phyloP scores from a whole-genome alignment of 2,113 vertebrate genomes.

The Crotalus tigris region DNA sequence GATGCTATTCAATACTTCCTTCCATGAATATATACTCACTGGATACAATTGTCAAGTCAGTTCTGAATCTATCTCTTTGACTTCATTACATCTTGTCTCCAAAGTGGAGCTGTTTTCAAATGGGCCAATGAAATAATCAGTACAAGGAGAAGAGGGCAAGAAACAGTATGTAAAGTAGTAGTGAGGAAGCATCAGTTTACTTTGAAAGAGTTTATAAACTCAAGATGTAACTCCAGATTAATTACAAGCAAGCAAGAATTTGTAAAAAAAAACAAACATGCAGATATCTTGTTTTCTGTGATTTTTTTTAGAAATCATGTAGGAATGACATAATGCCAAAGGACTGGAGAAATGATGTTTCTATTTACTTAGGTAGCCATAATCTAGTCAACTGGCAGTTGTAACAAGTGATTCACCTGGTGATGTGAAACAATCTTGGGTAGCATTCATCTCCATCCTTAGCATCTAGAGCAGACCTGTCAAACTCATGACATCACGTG shows the following conservation, averaged over 20 bases:
- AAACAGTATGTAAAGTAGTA: not conserved
- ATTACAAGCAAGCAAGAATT: not conserved
- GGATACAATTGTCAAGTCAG: not conserved
- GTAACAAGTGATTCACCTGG: not conserved
- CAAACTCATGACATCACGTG: too few relatives aligned
- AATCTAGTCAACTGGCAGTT: not conserved
- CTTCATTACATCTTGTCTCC: not conserved
- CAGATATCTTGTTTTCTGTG: not conserved
- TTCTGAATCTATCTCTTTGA: not conserved
- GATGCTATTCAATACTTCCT: not conserved
- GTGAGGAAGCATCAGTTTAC: not conserved
- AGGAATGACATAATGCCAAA: not conserved
- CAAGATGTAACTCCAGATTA: not conserved
- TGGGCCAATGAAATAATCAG: not conserved
- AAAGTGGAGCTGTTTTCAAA: not conserved
- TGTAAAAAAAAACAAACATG: not conserved
- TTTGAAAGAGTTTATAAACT: not conserved
- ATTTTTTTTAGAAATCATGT: not conserved
- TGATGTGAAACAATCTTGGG: not conserved
- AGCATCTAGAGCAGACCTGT: not conserved
- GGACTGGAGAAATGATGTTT: not conserved
- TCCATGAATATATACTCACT: not conserved
- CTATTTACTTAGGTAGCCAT: not conserved
- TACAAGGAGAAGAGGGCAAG: not conserved
- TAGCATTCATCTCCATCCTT: fast-evolving